Evolutionary conservation across 2,797 vertebrate species (phyloP).

Genomic region (Alouatta caraya): DNA sequence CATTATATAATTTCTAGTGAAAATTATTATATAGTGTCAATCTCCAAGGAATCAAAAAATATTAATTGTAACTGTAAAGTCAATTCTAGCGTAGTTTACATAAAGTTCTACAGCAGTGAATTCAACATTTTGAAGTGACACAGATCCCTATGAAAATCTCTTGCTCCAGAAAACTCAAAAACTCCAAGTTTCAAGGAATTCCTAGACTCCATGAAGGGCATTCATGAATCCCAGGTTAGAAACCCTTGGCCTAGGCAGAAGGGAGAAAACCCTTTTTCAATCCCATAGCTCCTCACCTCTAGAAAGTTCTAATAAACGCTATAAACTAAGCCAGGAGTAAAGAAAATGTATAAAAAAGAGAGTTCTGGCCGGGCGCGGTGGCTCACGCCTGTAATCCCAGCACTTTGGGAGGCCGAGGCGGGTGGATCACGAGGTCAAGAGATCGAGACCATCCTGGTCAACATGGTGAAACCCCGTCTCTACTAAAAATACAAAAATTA

Average conservation of each 20-base stretch:
- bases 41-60: conserved; percentile 6
- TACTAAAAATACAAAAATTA: no score
- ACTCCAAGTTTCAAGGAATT: conserved; percentile 22
- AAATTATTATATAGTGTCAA: conserved; percentile 40
- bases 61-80: conserved; percentile 46
- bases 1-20: background rate
- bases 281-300: background rate
- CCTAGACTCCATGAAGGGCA: background rate
- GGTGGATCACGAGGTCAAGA: no score
- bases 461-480: no score
- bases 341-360: background rate
- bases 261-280: background rate
- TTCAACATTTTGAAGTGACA: background rate
- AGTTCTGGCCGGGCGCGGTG: no score
- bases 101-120: background rate
- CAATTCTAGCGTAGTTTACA: conserved; percentile 31
- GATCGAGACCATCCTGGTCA: no score
- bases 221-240: background rate
- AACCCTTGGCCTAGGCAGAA: background rate
- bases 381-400: no score
- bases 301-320: background rate
- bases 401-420: no score
- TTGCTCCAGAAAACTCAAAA: background rate
- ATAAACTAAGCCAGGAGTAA: background rate
- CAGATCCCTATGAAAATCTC: background rate